phyloP scores from a whole-genome alignment of 2,888 invertebrate genomes.

The Zaprionus lineosus region DNA sequence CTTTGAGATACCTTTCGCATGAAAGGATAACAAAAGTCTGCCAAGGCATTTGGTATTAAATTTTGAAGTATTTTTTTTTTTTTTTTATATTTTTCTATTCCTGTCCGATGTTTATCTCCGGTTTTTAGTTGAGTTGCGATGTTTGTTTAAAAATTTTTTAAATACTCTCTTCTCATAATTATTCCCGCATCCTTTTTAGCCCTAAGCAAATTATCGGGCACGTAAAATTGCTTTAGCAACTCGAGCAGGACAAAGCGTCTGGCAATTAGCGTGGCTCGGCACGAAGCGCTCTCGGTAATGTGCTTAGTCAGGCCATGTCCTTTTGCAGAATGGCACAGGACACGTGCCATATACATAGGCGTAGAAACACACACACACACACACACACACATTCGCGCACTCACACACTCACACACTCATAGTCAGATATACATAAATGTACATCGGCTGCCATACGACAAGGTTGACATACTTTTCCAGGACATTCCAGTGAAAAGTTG shows the following conservation, averaged over 20 bases:
- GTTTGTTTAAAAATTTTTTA: too few relatives aligned
- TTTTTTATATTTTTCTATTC: too few relatives aligned
- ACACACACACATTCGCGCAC: not conserved
- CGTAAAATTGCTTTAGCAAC: conserved; percentile 61
- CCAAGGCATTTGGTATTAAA: not conserved
- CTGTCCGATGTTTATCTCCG: conserved; percentile 25
- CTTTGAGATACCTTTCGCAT: too few relatives aligned
- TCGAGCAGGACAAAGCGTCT: conserved; percentile 61
- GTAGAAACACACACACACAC: conserved; percentile 12
- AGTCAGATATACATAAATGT: conserved; percentile 11
- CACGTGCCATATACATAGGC: conserved; percentile 52
- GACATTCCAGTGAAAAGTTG: conserved; percentile 68
- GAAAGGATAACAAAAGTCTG: too few relatives aligned
- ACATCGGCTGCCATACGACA: conserved; percentile 19
- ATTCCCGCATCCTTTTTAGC: conserved; percentile 39
- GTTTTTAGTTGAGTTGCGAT: too few relatives aligned
- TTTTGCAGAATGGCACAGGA: conserved; percentile 47
- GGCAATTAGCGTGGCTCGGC: conserved; percentile 65
- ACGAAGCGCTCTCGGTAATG: conserved; percentile 53
- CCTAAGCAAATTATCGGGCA: conserved; percentile 72
- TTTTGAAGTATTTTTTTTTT: not conserved
- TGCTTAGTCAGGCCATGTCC: conserved; percentile 68
- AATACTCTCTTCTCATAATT: conserved; percentile 38
- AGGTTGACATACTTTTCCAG: conserved; percentile 67
- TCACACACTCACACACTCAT: conserved; percentile 7